Evolutionary conservation across 2,113 vertebrate genomes (phyloP).

Genomic region (Melanotaenia duboulayi): DNA sequence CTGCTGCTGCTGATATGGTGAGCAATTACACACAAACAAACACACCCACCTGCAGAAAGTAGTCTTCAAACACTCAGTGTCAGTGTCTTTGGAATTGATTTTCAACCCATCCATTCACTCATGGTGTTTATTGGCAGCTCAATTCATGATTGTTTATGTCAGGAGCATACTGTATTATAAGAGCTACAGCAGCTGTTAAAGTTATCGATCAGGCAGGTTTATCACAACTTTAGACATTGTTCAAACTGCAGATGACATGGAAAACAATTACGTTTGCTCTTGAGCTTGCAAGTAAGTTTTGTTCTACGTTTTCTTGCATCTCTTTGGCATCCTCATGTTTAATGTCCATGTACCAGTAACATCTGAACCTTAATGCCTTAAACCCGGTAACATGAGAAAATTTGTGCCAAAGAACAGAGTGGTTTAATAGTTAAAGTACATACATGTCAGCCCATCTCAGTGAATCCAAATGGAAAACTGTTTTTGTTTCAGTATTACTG

Average conservation of each 20-base stretch:
- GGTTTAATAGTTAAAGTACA: too few relatives aligned
- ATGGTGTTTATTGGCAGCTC: conserved; percentile 16
- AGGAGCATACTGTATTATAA: conserved; percentile 21
- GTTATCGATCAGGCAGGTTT: too few relatives aligned
- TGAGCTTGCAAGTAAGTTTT: not conserved
- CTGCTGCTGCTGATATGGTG: conserved; percentile 77
- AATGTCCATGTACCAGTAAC: too few relatives aligned
- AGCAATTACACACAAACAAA: conserved; percentile 37
- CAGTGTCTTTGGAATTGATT: conserved; percentile 44
- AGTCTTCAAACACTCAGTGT: conserved; percentile 16
- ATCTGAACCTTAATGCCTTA: too few relatives aligned
- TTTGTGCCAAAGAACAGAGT: too few relatives aligned
- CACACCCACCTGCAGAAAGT: conserved; percentile 8
- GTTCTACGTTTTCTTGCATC: not conserved
- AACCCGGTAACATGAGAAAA: too few relatives aligned
- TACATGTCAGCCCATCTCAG: too few relatives aligned
- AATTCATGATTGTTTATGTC: conserved; percentile 36
- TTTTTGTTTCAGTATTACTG: too few relatives aligned
- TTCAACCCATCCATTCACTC: conserved; percentile 33
- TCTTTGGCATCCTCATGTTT: too few relatives aligned
- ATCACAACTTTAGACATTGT: too few relatives aligned
- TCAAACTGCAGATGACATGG: not conserved
- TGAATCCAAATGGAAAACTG: too few relatives aligned
- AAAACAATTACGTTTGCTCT: not conserved
- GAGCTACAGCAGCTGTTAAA: conserved; percentile 10